Base-by-base conservation (phyloP, 1,140 invertebrate species). In the Gonioctena quinquepunctata region DNA sequence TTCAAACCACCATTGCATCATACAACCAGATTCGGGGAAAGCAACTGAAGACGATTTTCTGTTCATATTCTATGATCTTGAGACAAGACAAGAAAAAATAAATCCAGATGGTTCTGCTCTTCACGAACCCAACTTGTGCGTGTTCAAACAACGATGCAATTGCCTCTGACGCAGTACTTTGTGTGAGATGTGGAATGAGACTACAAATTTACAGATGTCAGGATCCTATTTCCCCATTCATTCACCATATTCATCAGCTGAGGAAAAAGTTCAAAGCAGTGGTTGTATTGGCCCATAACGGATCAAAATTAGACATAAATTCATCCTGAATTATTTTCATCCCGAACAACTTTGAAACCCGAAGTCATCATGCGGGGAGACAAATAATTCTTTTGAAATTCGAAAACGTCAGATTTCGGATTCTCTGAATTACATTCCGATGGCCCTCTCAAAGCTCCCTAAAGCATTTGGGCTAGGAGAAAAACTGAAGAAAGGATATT, bases 401-500 rank as follows among this genome's bases (percentile, higher is more conserved):
- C 2, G 19, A 1, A 3, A 57, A 57, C 13, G 19, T 57, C 1
- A 22, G 22, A 22, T 21, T 57, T 57, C 1, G 54, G 19, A 57
- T 25, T 57, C 19, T 3, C 21, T 57, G 3, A 57, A 57, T 7
- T 57, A 57, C 22, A 21, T 57, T 57, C 54, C 54, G n/a, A 22
- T 22, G 54, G 21, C 16, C 2, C 23, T 57, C 5, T 13, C 33
- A 8, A 42, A 42, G 5, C 59, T 61, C 3, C 11, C 66, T 8
- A 65, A 72, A 57, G 72, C 66, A 11, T 73, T 77, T 63, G 70
- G 62, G 5, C 33, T 78, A 33, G 22, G 7, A 2, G 13, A 42
- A 2, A 42, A 8, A 3, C 8, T 23, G n/a, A 56, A 54, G 28
- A 77, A 76, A 59, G 77, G 73, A 2, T 74, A 76, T 57, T 77